phyloP scores from a whole-genome alignment of 2,797 vertebrate species.

The Typhlichthys eigenmanni region DNA sequence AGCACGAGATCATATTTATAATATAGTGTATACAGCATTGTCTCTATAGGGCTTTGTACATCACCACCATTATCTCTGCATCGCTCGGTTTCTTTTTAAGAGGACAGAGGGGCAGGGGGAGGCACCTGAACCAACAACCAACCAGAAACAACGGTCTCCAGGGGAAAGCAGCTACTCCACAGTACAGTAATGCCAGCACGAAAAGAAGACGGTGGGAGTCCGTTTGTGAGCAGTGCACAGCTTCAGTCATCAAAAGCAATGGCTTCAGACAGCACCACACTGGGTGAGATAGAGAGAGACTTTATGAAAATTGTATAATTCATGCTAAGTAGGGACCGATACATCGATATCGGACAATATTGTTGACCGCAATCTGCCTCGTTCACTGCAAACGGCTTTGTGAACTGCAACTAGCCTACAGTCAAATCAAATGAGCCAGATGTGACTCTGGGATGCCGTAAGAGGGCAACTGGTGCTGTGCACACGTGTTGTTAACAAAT shows the following conservation, averaged over 20 bases:
- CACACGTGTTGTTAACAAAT: too few species aligned
- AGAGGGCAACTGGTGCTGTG: too few species aligned
- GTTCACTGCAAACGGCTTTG: too few species aligned
- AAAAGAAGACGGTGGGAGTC: conserved; percentile 16
- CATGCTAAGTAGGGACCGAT: too few species aligned
- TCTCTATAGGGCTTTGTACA: too few species aligned
- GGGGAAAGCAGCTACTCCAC: conserved; percentile 40
- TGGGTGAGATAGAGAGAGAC: neutral
- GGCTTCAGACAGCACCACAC: conserved; percentile 1
- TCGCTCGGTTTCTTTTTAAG: neutral
- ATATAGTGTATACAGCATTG: too few species aligned
- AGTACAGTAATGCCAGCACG: conserved; percentile 41
- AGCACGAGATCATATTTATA: too few species aligned
- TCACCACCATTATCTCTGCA: conserved; percentile 19
- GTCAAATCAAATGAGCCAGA: too few species aligned
- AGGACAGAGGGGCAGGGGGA: conserved; percentile 24
- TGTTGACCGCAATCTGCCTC: too few species aligned
- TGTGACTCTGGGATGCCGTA: too few species aligned
- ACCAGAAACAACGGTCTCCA: conserved; percentile 44
- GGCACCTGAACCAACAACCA: conserved; percentile 39
- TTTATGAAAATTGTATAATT: neutral
- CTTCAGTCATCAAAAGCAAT: conserved; percentile 33
- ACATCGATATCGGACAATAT: too few species aligned
- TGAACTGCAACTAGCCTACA: too few species aligned
- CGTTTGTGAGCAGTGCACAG: conserved; percentile 20